phyloP scores from a whole-genome alignment of 2,888 invertebrate genomes.

The Cosmopolites sordidus region DNA sequence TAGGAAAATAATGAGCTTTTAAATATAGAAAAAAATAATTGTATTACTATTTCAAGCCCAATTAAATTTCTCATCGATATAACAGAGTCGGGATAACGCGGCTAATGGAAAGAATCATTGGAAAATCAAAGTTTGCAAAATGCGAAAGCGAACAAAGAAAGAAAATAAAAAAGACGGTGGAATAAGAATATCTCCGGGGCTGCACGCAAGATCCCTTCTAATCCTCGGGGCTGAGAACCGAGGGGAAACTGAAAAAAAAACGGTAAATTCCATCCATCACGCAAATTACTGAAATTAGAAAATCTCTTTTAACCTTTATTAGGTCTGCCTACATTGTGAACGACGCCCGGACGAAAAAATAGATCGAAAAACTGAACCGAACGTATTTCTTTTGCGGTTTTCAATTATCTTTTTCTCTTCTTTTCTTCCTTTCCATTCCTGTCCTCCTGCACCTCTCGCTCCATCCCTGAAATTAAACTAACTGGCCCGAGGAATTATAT shows the following conservation, averaged over 20 bases:
- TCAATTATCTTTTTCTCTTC: conserved; percentile 24
- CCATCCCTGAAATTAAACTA: conserved; percentile 14
- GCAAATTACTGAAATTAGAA: conserved; percentile 20
- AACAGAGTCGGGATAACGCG: too few relatives aligned
- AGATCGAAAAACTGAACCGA: conserved; percentile 25
- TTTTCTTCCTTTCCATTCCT: conserved; percentile 9
- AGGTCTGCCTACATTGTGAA: conserved; percentile 19
- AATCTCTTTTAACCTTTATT: conserved; percentile 22
- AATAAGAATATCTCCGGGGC: not conserved
- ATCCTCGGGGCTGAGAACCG: not conserved
- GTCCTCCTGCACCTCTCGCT: not conserved
- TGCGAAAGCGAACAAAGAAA: not conserved
- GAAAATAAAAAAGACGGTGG: not conserved
- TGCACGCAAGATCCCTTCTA: conserved; percentile 2
- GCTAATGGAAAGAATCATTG: too few relatives aligned
- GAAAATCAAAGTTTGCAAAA: too few relatives aligned
- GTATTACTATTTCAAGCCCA: too few relatives aligned
- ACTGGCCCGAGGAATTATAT: conserved; percentile 8
- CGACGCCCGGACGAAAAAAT: conserved; percentile 16
- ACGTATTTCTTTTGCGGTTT: conserved; percentile 22
- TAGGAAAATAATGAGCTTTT: too few relatives aligned
- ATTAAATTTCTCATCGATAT: too few relatives aligned
- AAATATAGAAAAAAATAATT: too few relatives aligned
- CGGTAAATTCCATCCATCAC: conserved; percentile 14
- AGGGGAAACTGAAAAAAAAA: conserved; percentile 1